A percentile compares a stretch with the other conserved stretches of the same genome.
phyloP scores from a whole-genome alignment of 2,888 invertebrate species.

The Limnephilus auricula region DNA sequence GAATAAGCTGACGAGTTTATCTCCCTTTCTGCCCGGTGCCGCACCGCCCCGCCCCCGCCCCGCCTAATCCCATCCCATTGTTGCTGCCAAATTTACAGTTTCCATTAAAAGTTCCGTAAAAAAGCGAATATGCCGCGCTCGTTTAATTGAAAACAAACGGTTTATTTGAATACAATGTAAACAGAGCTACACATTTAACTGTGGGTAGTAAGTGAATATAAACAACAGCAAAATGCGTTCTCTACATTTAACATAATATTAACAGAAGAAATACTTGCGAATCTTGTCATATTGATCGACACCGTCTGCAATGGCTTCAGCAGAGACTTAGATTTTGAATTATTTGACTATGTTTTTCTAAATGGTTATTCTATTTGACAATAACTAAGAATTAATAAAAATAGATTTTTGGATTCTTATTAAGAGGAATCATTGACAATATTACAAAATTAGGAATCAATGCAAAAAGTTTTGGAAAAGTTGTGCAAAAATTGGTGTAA shows the following conservation, averaged over 20 bases:
- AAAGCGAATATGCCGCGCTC: neutral
- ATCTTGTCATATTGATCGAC: too few relatives aligned
- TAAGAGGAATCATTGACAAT: too few relatives aligned
- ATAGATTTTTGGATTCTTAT: too few relatives aligned
- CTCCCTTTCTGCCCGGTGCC: conserved; percentile 53
- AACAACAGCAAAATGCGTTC: neutral
- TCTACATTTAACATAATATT: neutral
- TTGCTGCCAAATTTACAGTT: conserved; percentile 23
- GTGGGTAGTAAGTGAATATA: neutral
- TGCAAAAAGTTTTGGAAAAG: too few relatives aligned
- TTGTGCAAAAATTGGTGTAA: too few relatives aligned
- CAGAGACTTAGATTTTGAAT: too few relatives aligned
- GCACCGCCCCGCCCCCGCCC: neutral
- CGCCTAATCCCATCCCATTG: neutral
- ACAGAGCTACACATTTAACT: neutral
- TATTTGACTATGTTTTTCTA: too few relatives aligned
- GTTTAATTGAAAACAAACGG: conserved; percentile 25
- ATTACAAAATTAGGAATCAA: too few relatives aligned
- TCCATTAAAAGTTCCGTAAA: neutral
- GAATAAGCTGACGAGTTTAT: conserved; percentile 63
- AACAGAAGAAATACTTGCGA: too few relatives aligned
- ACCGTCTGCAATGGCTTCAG: too few relatives aligned
- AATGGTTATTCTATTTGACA: too few relatives aligned
- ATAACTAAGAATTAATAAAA: too few relatives aligned
- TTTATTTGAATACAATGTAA: neutral